phyloP scores from a whole-genome alignment of 2,797 vertebrate genomes.

The Hozukius guyotensis region DNA sequence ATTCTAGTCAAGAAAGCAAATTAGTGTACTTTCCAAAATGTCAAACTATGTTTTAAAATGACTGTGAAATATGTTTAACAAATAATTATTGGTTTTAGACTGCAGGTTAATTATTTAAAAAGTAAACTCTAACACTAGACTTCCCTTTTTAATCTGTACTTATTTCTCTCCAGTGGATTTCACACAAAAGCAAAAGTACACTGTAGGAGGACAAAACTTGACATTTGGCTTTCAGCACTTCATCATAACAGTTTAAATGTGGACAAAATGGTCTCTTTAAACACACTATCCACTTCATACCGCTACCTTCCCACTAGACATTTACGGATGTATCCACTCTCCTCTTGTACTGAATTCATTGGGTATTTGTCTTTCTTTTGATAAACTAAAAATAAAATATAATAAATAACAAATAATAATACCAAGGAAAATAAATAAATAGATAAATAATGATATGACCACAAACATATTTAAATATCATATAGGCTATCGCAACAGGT shows the following conservation, averaged over 20 bases:
- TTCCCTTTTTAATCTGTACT: neutral
- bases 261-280: neutral
- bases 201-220: neutral
- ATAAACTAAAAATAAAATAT: neutral
- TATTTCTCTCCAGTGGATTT: neutral
- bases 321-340: neutral
- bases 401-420: neutral
- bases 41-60: neutral
- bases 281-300: neutral
- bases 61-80: neutral
- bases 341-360: neutral
- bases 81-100: neutral
- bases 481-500: neutral
- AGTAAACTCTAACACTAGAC: neutral
- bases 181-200: neutral
- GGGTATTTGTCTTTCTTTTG: neutral
- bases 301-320: neutral
- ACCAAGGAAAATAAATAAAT: neutral
- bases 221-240: conserved; percentile 13
- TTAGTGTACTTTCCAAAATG: neutral
- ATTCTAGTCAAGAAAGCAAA: neutral
- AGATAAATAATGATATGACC: neutral
- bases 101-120: neutral
- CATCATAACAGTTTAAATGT: neutral
- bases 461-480: neutral